Percentiles rank a stretch among this genome's conserved stretches.
Conservation (phyloP, 2,888 invertebrate species). For the Mesochorus sp. region DNA sequence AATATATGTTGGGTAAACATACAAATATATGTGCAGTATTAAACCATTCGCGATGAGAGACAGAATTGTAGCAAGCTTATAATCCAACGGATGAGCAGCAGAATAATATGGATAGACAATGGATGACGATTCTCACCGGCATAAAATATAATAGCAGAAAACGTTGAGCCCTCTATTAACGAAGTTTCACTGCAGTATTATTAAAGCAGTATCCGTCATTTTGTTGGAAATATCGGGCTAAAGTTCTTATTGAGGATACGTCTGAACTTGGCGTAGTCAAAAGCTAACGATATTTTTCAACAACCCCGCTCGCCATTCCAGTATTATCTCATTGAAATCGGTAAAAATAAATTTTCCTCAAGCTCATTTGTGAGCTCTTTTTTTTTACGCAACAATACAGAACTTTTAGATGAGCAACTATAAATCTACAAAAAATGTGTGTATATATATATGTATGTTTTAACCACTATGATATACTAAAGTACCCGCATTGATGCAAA, state of each 20-base stretch:
- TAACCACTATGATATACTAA: no score
- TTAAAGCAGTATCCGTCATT: background rate
- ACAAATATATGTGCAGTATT: background rate
- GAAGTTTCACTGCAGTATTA: slow-evolving; percentile 6
- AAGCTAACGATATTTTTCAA: no score
- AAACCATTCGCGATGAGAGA: slow-evolving; percentile 13
- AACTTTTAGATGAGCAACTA: no score
- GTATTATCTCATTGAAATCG: background rate
- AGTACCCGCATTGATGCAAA: background rate
- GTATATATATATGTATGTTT: no score
- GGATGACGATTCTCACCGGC: slow-evolving; percentile 25
- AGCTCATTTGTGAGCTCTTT: no score
- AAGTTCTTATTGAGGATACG: background rate
- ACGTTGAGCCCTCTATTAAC: slow-evolving; percentile 25
- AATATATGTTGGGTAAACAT: background rate
- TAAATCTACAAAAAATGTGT: no score
- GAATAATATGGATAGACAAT: slow-evolving; percentile 13
- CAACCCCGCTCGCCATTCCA: no score
- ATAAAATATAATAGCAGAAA: slow-evolving; percentile 45
- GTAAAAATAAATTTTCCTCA: background rate
- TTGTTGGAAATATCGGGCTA: background rate
- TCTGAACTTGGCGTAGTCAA: no score
- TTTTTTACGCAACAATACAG: no score
- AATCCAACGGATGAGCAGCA: slow-evolving; percentile 22
- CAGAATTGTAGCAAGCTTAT: slow-evolving; percentile 34